Evolutionary conservation across 2,113 vertebrate genomes (phyloP).

Genomic region (Madoqua kirkii): DNA sequence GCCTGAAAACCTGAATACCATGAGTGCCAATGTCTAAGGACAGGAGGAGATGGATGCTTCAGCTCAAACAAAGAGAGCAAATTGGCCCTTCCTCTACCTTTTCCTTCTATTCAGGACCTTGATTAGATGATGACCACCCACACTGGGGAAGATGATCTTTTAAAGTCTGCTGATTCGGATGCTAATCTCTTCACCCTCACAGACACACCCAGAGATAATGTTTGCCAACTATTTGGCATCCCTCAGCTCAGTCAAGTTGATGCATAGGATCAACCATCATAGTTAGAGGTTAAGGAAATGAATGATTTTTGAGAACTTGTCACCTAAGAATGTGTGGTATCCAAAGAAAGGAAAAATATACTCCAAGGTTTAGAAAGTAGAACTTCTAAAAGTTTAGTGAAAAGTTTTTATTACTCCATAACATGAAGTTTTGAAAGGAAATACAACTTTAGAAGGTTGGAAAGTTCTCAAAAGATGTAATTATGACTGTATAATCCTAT

Average conservation of each 20-base stretch:
- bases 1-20: not conserved
- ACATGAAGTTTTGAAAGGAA: constrained; percentile 74
- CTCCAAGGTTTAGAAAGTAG: constrained; percentile 50
- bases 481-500: constrained; percentile 78
- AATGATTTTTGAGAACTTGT: not conserved
- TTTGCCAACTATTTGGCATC: not conserved
- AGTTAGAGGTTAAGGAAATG: not conserved
- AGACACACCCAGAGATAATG: not conserved
- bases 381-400: constrained; percentile 64
- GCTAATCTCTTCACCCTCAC: not conserved
- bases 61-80: not conserved
- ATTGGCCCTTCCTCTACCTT: not conserved
- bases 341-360: not conserved
- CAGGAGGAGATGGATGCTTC: not conserved
- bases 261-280: not conserved
- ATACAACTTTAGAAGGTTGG: constrained; percentile 76
- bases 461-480: constrained; percentile 77
- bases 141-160: not conserved
- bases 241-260: not conserved
- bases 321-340: not conserved
- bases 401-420: constrained; percentile 71
- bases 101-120: not conserved
- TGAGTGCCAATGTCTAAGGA: not conserved
- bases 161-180: not conserved
- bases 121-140: not conserved